A percentile compares a stretch with the other conserved stretches of the same genome.
These are phyloP conservation scores for Girardia tigrina DNA, from an alignment of 2,888 invertebrate species.

Conservation along the genomic window DNA sequence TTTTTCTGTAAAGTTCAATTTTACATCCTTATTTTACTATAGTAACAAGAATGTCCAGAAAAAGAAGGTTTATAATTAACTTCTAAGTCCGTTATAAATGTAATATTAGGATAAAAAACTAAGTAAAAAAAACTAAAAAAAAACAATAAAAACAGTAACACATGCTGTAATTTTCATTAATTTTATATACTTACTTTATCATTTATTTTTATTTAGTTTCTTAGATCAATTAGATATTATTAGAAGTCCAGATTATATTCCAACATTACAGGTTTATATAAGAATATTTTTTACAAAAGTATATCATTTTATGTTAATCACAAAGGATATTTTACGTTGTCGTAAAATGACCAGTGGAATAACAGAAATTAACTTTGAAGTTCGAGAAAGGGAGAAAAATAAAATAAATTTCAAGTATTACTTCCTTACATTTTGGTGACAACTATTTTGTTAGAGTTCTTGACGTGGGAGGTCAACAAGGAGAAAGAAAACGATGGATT, in stretches of 20 bases:
- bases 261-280: conserved; percentile 19
- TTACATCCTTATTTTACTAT: too few relatives aligned
- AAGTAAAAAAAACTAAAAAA: too few relatives aligned
- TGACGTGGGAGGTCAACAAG: conserved; percentile 70
- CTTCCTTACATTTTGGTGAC: neutral
- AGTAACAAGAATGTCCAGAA: too few relatives aligned
- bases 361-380: conserved; percentile 32
- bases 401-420: conserved; percentile 31
- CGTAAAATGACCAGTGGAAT: conserved; percentile 33
- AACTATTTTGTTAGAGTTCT: conserved; percentile 56
- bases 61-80: too few relatives aligned
- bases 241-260: conserved; percentile 28
- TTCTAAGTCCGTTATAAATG: too few relatives aligned
- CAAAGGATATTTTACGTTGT: conserved; percentile 30
- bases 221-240: conserved; percentile 27
- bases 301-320: neutral
- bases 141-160: too few relatives aligned
- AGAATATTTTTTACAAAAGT: neutral
- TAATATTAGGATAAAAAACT: too few relatives aligned
- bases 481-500: conserved; percentile 70
- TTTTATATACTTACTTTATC: too few relatives aligned
- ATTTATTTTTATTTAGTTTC: conserved; percentile 32
- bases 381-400: conserved; percentile 20
- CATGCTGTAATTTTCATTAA: too few relatives aligned
- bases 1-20: too few relatives aligned